phyloP scores from a whole-genome alignment of 2,888 invertebrate genomes.

The Microctonus brassicae region DNA sequence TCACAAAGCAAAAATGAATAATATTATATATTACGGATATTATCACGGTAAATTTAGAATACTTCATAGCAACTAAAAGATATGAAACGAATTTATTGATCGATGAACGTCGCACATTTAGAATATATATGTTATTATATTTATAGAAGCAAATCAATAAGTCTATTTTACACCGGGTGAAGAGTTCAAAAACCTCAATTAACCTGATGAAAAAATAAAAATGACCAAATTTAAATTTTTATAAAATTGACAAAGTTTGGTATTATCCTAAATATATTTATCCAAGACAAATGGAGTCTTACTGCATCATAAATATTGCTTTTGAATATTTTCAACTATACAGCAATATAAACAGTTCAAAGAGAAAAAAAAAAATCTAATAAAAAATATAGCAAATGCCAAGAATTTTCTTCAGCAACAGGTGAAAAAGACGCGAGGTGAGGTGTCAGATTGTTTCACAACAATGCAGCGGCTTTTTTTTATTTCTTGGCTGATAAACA shows the following conservation, averaged over 20 bases:
- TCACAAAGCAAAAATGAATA: neutral
- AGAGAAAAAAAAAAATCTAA: neutral
- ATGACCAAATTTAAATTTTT: neutral
- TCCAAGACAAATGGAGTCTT: too few species aligned
- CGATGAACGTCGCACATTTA: constrained; percentile 6
- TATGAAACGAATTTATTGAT: constrained; percentile 36
- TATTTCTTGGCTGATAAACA: constrained; percentile 12
- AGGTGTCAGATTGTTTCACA: constrained; percentile 7
- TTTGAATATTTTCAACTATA: too few species aligned
- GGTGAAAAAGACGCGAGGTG: neutral
- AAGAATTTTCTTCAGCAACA: constrained; percentile 21
- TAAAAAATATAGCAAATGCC: neutral
- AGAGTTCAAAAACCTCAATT: constrained; percentile 53
- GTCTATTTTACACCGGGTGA: constrained; percentile 51
- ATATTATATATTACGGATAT: too few species aligned
- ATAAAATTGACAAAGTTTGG: too few species aligned
- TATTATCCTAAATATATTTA: too few species aligned
- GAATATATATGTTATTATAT: constrained; percentile 15
- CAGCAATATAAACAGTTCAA: neutral
- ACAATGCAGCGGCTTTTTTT: constrained; percentile 15
- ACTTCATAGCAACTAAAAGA: neutral
- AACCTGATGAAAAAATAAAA: constrained; percentile 30
- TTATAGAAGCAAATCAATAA: constrained; percentile 39
- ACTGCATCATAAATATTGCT: too few species aligned
- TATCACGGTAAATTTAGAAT: neutral